phyloP scores from a whole-genome alignment of 2,888 invertebrate genomes.

The Galerucella nymphaeae region DNA sequence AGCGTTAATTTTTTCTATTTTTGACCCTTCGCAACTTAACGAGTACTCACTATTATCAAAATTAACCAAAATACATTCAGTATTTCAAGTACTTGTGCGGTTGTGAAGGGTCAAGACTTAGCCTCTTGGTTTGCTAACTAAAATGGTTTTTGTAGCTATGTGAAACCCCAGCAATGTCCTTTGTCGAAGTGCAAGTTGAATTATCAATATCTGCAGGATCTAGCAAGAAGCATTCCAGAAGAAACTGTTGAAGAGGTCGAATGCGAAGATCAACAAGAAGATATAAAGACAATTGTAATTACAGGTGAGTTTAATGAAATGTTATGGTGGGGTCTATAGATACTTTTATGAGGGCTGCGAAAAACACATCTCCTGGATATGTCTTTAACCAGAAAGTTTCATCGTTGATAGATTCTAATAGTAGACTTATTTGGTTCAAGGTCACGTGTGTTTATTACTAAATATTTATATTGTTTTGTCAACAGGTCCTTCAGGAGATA shows the following conservation, averaged over 20 bases:
- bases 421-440: no score
- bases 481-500: slow-evolving; percentile 55
- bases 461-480: neutral
- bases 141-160: slow-evolving; percentile 41
- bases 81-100: no score
- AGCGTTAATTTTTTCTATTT: no score
- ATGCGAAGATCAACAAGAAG: slow-evolving; percentile 49
- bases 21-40: no score
- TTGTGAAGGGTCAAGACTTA: no score
- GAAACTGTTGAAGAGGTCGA: slow-evolving; percentile 56
- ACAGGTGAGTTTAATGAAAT: slow-evolving; percentile 33
- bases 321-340: neutral
- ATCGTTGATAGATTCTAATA: no score
- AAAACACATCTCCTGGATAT: no score
- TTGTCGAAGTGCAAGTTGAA: slow-evolving; percentile 56
- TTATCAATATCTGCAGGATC: slow-evolving; percentile 61
- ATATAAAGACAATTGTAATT: slow-evolving; percentile 48
- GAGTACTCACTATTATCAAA: no score
- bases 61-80: no score
- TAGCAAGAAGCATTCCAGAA: slow-evolving; percentile 61
- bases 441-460: no score
- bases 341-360: neutral
- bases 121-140: no score
- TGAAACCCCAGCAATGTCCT: slow-evolving; percentile 55
- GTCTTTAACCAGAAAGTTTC: no score